Base-by-base conservation (phyloP, 2,888 invertebrate genomes). In the Girardia tigrina region DNA sequence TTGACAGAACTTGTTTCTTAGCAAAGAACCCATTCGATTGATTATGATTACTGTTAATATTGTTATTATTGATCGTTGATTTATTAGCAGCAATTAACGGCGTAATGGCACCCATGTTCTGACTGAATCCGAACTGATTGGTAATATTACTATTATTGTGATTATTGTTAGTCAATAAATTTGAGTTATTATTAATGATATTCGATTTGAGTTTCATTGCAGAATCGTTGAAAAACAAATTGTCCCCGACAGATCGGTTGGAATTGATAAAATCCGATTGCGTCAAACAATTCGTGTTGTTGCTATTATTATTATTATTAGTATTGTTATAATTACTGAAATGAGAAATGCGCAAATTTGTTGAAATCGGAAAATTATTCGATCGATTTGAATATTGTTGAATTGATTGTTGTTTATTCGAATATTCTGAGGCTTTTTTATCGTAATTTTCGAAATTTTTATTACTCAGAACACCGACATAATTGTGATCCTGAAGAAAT, bases 401-500 rank as follows among this genome's bases (percentile, higher is more conserved):
- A n/a, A 23, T 56, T n/a, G n/a, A n/a, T n/a, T n/a, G n/a, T 56
- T 56, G 56, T 56, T 56, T 56, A 56, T n/a, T 56, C 4, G 56
- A 20, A 23, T 12, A 56, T 56, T 56, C 56, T 56, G 23, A 56
- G 23, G 56, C 56, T n/a, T 56, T 56, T 56, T 56, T 56, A 56
- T 56, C 56, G 23, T 56, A 56, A 56, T 56, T 56, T 16, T 56
- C 56, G 2, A 56, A 4, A 56, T 4, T 4, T 56, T 56, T 56
- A 56, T 16, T 56, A 56, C 8, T 8, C 23, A 56, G 56, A 56
- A 23, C 23, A 56, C 56, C 56, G n/a, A 56, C n/a, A 56, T 56
- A 56, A 56, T 56, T 56, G 23, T 56, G 56, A 56, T 56, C 56
- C 56, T 56, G 23, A n/a, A n/a, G n/a, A n/a, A n/a, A n/a, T n/a